Evolutionary conservation across 2,888 invertebrate species (phyloP).

Genomic region (Tenodera sinensis): DNA sequence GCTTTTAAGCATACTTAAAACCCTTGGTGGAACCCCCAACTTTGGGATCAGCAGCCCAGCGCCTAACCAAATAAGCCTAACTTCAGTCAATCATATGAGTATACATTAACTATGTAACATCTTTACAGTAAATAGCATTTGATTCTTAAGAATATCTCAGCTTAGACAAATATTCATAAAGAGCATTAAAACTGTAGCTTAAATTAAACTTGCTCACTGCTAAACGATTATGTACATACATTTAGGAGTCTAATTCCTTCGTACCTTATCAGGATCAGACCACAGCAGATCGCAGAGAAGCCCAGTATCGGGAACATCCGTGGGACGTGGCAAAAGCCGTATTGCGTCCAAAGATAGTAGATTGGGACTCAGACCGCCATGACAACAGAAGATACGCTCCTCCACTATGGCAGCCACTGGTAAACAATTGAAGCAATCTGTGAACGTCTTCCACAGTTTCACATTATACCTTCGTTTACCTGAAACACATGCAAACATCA

Average conservation of each 20-base stretch:
- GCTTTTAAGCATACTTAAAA: no score
- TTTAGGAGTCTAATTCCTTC: not conserved
- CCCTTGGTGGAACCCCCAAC: no score
- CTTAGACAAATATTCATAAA: no score
- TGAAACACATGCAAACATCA: not conserved
- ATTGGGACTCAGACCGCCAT: slow-evolving; percentile 50
- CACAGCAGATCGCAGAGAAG: slow-evolving; percentile 57
- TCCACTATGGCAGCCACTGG: slow-evolving; percentile 62
- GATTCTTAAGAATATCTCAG: no score
- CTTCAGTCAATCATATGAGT: no score
- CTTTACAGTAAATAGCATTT: no score
- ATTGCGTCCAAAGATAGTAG: slow-evolving; percentile 56
- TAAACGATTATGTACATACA: no score
- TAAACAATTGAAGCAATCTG: slow-evolving; percentile 59
- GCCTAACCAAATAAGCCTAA: no score
- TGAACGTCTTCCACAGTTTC: slow-evolving; percentile 63
- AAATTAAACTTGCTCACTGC: no score
- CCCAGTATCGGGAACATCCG: slow-evolving; percentile 54
- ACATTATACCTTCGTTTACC: slow-evolving; percentile 54
- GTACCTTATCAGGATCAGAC: slow-evolving; percentile 51
- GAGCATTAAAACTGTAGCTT: no score
- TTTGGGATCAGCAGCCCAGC: no score
- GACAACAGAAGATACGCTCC: slow-evolving; percentile 63
- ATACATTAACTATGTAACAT: no score
- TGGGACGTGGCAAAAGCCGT: slow-evolving; percentile 53